Evolutionary conservation across 2,113 vertebrate species (phyloP), one percentile per base, ranked within the genome.

Genomic region (Syngnathus typhle): DNA sequence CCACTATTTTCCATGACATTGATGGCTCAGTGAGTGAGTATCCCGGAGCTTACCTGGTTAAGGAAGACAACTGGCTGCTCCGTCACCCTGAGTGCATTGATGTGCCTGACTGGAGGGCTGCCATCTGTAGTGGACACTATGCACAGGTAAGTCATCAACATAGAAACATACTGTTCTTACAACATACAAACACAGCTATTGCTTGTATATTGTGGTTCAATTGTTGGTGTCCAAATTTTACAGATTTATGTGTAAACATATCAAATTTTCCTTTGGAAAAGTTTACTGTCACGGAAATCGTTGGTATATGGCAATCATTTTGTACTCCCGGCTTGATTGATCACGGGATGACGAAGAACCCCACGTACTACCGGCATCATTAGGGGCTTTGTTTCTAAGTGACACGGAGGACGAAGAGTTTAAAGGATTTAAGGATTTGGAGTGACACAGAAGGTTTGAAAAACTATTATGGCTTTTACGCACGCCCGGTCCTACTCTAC

Each of bases 11-110:
- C 77, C 95, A 98, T 0, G 97, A 99, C 0, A 82, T 94, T 0
- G 97, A 99, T 1, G 97, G 97, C 46, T 96, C 97, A 0, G 93
- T 99, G 79, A 97, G 96, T 0, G 93, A 97, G 77, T 99, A 96
- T 71, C 95, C 96, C 0, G 96, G 96, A 16, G 93, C 94, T 21
- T 98, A 94, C 74, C 89, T 99, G 65, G 94, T 98, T 15, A 98
- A 96, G 78, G 92, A 95, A 1, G 97, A 99, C 82, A 98, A 99
- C 86, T 98, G 95, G 95, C 87, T 99, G 59, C 90, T 99, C 67
- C 92, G 94, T 36, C 93, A 99, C 78, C 94, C 94, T 0, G 95
- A 97, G 71, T 99, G 97, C 86, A 93, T 99, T 2, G 90, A 96
- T 0, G 94, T 98, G 4, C 97, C 96, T 0, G 94, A 99, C 79